Conservation (phyloP, 2,797 vertebrate genomes). For the Sciurus carolinensis region DNA sequence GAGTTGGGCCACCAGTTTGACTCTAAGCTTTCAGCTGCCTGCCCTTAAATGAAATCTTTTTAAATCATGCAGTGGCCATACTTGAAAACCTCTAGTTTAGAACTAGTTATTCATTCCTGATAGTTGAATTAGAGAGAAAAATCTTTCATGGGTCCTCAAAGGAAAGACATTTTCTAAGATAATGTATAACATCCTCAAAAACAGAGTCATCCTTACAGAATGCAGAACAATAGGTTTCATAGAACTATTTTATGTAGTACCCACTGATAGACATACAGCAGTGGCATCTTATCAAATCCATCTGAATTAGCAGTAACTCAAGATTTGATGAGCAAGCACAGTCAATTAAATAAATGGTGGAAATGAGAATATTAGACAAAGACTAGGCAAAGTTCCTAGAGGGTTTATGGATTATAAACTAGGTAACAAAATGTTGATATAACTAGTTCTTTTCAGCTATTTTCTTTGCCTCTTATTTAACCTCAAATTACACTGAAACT, state of each 20-base stretch:
- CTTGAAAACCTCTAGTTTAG: conserved; percentile 53
- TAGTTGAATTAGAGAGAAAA: conserved; percentile 60
- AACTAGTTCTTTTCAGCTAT: conserved; percentile 33
- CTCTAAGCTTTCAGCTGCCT: conserved; percentile 10
- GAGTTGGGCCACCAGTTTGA: neutral
- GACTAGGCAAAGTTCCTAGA: neutral
- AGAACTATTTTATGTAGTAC: neutral
- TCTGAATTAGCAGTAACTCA: conserved; percentile 37
- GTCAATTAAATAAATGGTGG: conserved; percentile 33
- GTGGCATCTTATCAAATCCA: neutral
- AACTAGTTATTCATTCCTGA: conserved; percentile 46
- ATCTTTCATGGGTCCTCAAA: conserved; percentile 51
- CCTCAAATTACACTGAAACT: conserved; percentile 57
- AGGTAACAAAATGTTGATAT: neutral
- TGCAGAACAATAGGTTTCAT: neutral
- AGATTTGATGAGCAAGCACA: conserved; percentile 40
- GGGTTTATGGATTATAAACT: neutral
- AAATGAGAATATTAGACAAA: conserved; percentile 1
- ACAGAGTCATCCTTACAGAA: neutral
- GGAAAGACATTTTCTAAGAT: conserved; percentile 10
- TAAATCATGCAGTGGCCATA: conserved; percentile 11
- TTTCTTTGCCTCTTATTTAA: conserved; percentile 60
- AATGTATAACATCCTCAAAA: conserved; percentile 32
- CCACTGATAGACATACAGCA: neutral
- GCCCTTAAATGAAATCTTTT: conserved; percentile 51